Evolutionary conservation across 2,797 vertebrate species (phyloP).

Genomic region (Notoglanidium macrostoma): DNA sequence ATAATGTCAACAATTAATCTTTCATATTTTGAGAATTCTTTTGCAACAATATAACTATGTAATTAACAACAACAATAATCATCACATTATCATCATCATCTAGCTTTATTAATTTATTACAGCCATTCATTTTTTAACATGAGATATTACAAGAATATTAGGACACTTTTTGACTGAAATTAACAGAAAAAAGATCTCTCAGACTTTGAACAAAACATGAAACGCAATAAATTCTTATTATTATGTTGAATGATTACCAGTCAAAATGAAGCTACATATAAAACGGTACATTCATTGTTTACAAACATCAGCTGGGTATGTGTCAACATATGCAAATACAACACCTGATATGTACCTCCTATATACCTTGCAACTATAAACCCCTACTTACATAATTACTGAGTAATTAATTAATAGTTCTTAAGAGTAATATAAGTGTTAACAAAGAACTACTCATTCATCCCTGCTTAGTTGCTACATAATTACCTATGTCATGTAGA

Average conservation of each 20-base stretch:
- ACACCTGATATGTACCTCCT: no score
- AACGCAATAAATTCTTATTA: no score
- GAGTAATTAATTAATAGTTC: neutral
- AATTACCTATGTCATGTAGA: neutral
- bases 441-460: neutral
- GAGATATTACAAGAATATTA: no score
- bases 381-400: neutral
- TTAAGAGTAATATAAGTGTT: neutral
- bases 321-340: no score
- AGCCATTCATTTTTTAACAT: neutral
- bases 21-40: neutral
- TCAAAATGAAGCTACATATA: no score
- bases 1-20: neutral
- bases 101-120: neutral
- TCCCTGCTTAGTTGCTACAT: neutral
- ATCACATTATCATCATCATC: neutral
- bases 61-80: neutral
- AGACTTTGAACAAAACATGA: no score
- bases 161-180: no score
- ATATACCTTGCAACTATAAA: neutral
- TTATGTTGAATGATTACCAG: no score
- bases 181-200: no score
- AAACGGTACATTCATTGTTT: neutral
- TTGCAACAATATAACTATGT: neutral
- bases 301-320: no score